A percentile compares a stretch with the other conserved stretches of the same genome.
Conservation (phyloP, 2,797 vertebrate species). For the Silurus lanzhouensis region DNA sequence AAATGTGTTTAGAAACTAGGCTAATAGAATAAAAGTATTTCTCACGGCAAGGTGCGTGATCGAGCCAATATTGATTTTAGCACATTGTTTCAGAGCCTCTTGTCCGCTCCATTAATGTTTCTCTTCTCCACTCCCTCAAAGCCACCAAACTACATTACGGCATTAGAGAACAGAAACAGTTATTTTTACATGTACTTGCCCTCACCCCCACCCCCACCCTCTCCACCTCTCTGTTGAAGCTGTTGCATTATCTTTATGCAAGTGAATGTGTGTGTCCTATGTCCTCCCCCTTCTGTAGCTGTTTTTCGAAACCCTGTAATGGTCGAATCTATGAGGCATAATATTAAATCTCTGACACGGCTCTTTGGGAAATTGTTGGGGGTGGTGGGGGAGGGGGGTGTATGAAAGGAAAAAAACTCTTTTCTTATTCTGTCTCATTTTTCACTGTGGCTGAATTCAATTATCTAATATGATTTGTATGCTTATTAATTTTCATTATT, state of each 20-base stretch:
- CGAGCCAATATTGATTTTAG: conserved; percentile 75
- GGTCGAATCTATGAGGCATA: conserved; percentile 65
- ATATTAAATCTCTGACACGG: conserved; percentile 67
- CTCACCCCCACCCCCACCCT: no score
- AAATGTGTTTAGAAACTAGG: conserved; percentile 70
- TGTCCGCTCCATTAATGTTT: conserved; percentile 64
- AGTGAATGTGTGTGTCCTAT: conserved; percentile 24
- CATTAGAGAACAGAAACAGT: conserved; percentile 55
- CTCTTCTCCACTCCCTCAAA: conserved; percentile 58
- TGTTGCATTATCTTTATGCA: conserved; percentile 46
- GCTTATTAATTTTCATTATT: conserved; percentile 71
- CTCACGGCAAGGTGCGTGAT: conserved; percentile 72
- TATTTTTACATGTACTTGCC: conserved; percentile 58
- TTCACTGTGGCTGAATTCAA: conserved; percentile 68
- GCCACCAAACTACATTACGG: conserved; percentile 62
- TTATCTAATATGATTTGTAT: conserved; percentile 70
- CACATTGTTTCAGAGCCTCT: conserved; percentile 71
- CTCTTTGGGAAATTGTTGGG: conserved; percentile 68
- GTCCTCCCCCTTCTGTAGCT: conserved; percentile 26
- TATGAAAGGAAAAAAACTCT: conserved; percentile 50
- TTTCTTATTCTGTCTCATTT: conserved; percentile 66
- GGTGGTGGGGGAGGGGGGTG: conserved; percentile 26
- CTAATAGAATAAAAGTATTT: conserved; percentile 78
- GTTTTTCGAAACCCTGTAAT: conserved; percentile 57
- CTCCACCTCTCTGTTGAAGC: neutral